Percentiles rank a stretch among this genome's conserved stretches.
phyloP scores from a whole-genome alignment of 2,888 invertebrate genomes.

The Hydropsyche betteni region DNA sequence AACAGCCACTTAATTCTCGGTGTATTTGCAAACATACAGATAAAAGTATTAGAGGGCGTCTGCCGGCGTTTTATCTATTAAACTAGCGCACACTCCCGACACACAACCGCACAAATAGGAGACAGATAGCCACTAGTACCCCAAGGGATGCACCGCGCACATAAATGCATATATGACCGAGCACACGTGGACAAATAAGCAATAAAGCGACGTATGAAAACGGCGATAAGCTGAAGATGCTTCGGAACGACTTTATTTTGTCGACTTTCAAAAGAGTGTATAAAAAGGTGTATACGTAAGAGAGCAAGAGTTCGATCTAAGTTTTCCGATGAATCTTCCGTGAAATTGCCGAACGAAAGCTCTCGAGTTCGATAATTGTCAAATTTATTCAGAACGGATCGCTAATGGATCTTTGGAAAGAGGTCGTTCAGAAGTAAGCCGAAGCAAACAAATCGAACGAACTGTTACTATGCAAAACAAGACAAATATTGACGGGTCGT shows the following conservation, averaged over 20 bases:
- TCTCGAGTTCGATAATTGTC: conserved; percentile 15
- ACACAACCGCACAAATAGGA: conserved; percentile 13
- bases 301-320: too few species aligned
- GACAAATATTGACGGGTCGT: conserved; percentile 3
- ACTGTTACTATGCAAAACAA: conserved; percentile 5
- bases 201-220: background rate
- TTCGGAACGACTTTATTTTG: background rate
- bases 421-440: background rate
- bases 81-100: conserved; percentile 47
- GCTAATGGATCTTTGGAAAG: conserved; percentile 7
- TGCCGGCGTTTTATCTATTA: conserved; percentile 48
- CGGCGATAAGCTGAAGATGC: background rate
- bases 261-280: too few species aligned
- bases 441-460: conserved; percentile 6
- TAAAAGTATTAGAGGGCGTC: conserved; percentile 50
- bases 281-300: too few species aligned
- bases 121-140: conserved; percentile 2
- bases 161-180: background rate
- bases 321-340: too few species aligned
- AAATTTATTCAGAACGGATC: conserved; percentile 16
- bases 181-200: conserved; percentile 2
- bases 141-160: background rate
- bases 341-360: background rate
- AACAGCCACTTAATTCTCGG: conserved; percentile 45
- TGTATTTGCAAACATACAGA: conserved; percentile 51